Evolutionary conservation across 1,140 invertebrate species (phyloP).

Genomic region (Acyrthosiphon pisum): DNA sequence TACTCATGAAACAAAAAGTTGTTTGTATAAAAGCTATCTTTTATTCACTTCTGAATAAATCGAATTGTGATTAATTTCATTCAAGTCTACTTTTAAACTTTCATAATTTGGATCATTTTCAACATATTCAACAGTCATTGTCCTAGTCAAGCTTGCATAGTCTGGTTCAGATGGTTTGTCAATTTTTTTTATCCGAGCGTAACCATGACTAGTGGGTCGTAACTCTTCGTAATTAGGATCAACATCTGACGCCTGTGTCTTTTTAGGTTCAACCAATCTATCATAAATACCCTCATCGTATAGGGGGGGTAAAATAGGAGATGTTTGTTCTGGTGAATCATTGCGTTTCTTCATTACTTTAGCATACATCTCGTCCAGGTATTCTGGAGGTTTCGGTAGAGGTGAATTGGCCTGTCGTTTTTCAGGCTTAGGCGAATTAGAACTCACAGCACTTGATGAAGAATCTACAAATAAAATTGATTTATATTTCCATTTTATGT

Average conservation of each 20-base stretch:
- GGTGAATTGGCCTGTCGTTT: conserved; percentile 87
- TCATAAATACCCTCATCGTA: conserved; percentile 55
- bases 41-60: conserved; percentile 59
- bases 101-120: conserved; percentile 60
- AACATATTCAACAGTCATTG: conserved; percentile 45
- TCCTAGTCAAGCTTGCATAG: conserved; percentile 60
- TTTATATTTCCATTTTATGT: neutral
- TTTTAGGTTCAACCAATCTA: conserved; percentile 42
- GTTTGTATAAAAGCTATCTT: conserved; percentile 33
- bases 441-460: conserved; percentile 77
- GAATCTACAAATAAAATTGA: conserved; percentile 67
- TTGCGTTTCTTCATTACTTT: conserved; percentile 79
- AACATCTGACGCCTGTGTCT: conserved; percentile 4
- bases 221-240: conserved; percentile 62
- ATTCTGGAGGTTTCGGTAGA: conserved; percentile 73
- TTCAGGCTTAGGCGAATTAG: conserved; percentile 82
- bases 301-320: neutral
- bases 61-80: conserved; percentile 60
- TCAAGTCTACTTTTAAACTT: conserved; percentile 57
- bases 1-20: neutral
- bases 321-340: conserved; percentile 31
- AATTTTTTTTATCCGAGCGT: conserved; percentile 59
- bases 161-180: conserved; percentile 60
- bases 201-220: conserved; percentile 58
- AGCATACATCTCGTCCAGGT: conserved; percentile 83